A percentile compares a stretch with the other conserved stretches of the same genome.
Evolutionary conservation across 2,113 vertebrate genomes (phyloP).

Genomic region (Notothenia coriiceps): DNA sequence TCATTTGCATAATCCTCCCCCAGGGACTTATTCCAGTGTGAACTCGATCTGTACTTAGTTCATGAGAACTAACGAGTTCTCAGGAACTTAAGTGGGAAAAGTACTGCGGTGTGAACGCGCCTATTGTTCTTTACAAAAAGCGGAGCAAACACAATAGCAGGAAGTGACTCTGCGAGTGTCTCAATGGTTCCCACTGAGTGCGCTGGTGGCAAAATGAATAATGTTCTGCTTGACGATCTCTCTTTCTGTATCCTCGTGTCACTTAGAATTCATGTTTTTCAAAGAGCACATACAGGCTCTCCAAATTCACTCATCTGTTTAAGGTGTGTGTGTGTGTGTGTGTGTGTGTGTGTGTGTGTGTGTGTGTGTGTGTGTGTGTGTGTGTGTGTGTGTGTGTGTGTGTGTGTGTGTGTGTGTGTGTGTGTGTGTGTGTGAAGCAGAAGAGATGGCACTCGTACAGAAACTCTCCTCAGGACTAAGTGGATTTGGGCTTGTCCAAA

Average conservation of each 20-base stretch:
- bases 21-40: too few relatives aligned
- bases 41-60: too few relatives aligned
- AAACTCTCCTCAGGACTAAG: slow-evolving; percentile 47
- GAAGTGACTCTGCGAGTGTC: background rate
- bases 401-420: slow-evolving; percentile 7
- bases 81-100: too few relatives aligned
- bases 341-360: slow-evolving; percentile 18
- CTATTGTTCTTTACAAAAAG: too few relatives aligned
- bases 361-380: slow-evolving; percentile 9
- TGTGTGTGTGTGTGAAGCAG: slow-evolving; percentile 21
- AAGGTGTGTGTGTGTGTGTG: slow-evolving; percentile 11
- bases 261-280: slow-evolving; percentile 29
- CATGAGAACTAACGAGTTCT: too few relatives aligned
- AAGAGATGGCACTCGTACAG: slow-evolving; percentile 43
- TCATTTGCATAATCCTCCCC: too few relatives aligned
- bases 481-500: slow-evolving; percentile 53
- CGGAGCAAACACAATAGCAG: too few relatives aligned
- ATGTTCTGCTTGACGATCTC: slow-evolving; percentile 19
- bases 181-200: slow-evolving; percentile 23
- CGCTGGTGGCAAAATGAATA: slow-evolving; percentile 40
- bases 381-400: slow-evolving; percentile 14
- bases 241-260: slow-evolving; percentile 36
- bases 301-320: slow-evolving; percentile 32
- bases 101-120: too few relatives aligned
- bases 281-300: slow-evolving; percentile 27